These are phyloP conservation scores for Sylvia borin DNA, from an alignment of 2,797 vertebrate genomes.

Conservation along the genomic window DNA sequence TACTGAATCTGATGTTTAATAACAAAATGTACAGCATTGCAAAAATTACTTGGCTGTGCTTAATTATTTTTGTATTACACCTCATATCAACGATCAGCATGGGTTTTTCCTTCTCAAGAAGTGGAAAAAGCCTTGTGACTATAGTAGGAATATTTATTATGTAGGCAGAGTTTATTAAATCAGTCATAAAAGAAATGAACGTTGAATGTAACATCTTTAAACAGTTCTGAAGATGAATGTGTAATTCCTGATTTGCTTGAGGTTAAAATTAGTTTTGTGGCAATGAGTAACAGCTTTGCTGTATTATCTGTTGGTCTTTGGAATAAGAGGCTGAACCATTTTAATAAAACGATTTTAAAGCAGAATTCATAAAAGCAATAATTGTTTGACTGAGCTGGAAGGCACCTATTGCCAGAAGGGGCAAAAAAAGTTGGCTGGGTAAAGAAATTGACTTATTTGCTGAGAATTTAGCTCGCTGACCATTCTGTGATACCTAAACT, in stretches of 20 bases:
- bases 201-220: constrained; percentile 54
- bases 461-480: neutral
- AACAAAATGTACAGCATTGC: constrained; percentile 64
- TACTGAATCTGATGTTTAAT: constrained; percentile 63
- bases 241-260: constrained; percentile 60
- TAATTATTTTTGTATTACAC: constrained; percentile 51
- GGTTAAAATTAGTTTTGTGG: constrained; percentile 63
- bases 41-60: constrained; percentile 41
- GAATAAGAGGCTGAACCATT: constrained; percentile 51
- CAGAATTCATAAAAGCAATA: constrained; percentile 57
- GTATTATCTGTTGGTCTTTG: constrained; percentile 51
- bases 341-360: constrained; percentile 64
- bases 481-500: constrained; percentile 23
- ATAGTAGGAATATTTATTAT: constrained; percentile 61
- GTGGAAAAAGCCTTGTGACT: constrained; percentile 46
- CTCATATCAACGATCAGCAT: neutral
- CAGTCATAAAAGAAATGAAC: constrained; percentile 60
- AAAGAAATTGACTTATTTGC: constrained; percentile 28
- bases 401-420: constrained; percentile 22
- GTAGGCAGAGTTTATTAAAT: constrained; percentile 74
- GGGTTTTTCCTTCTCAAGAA: constrained; percentile 17
- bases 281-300: constrained; percentile 29
- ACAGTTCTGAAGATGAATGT: constrained; percentile 48
- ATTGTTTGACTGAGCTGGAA: constrained; percentile 39
- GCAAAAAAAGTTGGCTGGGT: constrained; percentile 18